phyloP scores from a whole-genome alignment of 2,797 vertebrate species.

The Distichodus sexfasciatus region DNA sequence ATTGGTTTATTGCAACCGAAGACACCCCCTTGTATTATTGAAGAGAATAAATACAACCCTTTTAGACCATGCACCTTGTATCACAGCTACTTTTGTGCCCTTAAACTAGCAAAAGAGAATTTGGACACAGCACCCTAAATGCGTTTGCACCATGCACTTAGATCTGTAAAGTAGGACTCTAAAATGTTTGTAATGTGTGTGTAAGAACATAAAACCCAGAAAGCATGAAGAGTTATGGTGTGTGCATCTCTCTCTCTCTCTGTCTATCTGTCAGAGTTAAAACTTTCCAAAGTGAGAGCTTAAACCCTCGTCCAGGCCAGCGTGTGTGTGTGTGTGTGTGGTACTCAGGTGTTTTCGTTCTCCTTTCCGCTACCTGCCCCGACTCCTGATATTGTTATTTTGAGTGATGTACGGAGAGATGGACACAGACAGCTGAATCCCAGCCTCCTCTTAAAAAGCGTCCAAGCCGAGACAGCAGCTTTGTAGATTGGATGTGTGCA shows the following conservation, averaged over 20 bases:
- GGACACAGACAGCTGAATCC: neutral
- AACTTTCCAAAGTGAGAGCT: neutral
- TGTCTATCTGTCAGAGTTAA: constrained; percentile 15
- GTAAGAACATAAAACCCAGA: neutral
- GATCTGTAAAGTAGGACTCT: neutral
- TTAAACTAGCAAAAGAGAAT: no score
- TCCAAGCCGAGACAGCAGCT: neutral
- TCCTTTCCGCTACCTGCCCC: neutral
- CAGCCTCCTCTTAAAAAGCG: neutral
- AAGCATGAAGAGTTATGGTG: neutral
- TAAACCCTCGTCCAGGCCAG: neutral
- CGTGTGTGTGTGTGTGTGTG: neutral
- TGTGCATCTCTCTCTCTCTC: constrained; percentile 41
- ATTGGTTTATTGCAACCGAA: no score
- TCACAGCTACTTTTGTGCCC: no score
- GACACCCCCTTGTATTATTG: no score
- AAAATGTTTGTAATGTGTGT: neutral
- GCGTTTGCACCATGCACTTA: no score
- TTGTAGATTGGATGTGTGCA: neutral
- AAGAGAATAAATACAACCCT: no score
- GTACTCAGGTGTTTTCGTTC: neutral
- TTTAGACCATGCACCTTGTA: no score
- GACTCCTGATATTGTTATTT: neutral
- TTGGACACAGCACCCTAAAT: no score
- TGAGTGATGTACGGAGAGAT: neutral